Evolutionary conservation across 2,797 vertebrate species (phyloP), one percentile per base, ranked within the genome.

Genomic region (Myiotriccus ornatus): DNA sequence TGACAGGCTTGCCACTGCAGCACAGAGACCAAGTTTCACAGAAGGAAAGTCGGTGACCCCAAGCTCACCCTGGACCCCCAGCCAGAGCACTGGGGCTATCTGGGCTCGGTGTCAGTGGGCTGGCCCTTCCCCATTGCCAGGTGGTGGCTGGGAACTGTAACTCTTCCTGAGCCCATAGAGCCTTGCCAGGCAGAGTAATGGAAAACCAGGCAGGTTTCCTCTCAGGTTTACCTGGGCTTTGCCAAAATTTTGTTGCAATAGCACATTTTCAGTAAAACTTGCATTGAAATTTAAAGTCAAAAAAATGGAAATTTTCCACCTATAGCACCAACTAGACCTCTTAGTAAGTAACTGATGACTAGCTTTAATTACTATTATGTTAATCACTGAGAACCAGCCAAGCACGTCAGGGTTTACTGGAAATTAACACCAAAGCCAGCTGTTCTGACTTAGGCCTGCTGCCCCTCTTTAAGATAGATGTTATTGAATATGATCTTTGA

Each of bases 371-470:
- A 32, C 70, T 86, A 12, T 69, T 79, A 28, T 84, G 71, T 75
- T 60, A 80, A 64, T 21, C 64, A 49, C 4, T 57, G 57, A 69
- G 78, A 92, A 65, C 49, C 35, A 87, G n/a, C 39, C 74, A 73
- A 87, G 64, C 73, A 87, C 57, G 25, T 21, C 52, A 47, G 15
- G 16, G 19, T 94, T 94, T 75, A 89, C 78, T 62, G 76, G 78
- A 95, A 94, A 85, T 27, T 37, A 89, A 65, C 47, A 65, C 47
- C 39, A 67, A 47, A 75, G 43, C 27, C 81, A 91, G 64, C 62
- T 94, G 52, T 50, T 93, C 78, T 92, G 84, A 44, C 65, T 93
- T 85, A 78, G 76, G 23, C 35, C 43, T 87, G 60, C 41, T 81
- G 62, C 34, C 17, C 27, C 89, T 91, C 50, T 89, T 80, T 85